These are phyloP conservation scores for Drosophila lacertosa DNA, from an alignment of 1,140 invertebrate species.

Conservation along the genomic window DNA sequence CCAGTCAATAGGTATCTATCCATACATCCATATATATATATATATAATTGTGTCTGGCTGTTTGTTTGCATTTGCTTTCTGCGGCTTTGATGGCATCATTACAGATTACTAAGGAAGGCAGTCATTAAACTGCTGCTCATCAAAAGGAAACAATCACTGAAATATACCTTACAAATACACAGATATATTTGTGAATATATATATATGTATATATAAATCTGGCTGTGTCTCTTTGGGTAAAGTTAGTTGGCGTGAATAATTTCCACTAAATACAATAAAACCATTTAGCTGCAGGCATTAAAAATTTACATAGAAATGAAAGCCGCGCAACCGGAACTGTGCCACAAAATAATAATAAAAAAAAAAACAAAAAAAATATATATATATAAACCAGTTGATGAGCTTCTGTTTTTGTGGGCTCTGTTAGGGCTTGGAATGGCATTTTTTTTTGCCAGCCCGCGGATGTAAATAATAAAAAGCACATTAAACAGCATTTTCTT, in stretches of 20 bases:
- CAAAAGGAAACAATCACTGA: constrained; percentile 21
- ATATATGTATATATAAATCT: neutral
- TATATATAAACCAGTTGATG: constrained; percentile 63
- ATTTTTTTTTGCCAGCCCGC: constrained; percentile 30
- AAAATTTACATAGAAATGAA: constrained; percentile 81
- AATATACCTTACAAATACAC: constrained; percentile 1
- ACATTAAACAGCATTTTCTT: constrained; percentile 83
- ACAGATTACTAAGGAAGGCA: constrained; percentile 1
- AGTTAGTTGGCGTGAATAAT: constrained; percentile 81
- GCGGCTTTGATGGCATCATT: constrained; percentile 28
- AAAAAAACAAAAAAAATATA: constrained; percentile 15
- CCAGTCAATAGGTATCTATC: constrained; percentile 9
- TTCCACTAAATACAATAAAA: constrained; percentile 80
- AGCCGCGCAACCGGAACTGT: constrained; percentile 68
- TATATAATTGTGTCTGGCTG: neutral
- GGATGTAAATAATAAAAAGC: constrained; percentile 82
- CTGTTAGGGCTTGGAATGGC: neutral
- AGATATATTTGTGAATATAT: constrained; percentile 10
- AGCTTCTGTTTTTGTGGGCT: constrained; percentile 50
- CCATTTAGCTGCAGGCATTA: constrained; percentile 66
- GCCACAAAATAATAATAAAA: constrained; percentile 55
- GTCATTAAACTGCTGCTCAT: constrained; percentile 24
- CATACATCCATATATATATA: neutral
- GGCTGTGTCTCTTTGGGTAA: constrained; percentile 3
- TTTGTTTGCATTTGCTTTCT: neutral